Evolutionary conservation across 2,888 invertebrate genomes (phyloP).

Genomic region (Leptinotarsa tumamoca): DNA sequence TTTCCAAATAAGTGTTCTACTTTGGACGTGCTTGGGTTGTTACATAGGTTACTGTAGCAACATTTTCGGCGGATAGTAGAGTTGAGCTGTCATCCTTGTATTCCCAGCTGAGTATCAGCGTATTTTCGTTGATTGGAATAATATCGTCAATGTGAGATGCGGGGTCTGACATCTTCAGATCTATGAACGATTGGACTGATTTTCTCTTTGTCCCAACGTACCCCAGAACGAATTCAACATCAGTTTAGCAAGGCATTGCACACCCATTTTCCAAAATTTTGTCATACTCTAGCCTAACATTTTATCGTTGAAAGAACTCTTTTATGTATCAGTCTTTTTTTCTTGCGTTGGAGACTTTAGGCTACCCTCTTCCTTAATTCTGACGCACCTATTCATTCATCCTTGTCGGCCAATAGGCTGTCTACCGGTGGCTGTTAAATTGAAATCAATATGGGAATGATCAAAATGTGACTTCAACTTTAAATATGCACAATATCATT

Average conservation of each 20-base stretch:
- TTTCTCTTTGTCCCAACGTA: slow-evolving; percentile 38
- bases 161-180: background rate
- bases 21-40: slow-evolving; percentile 39
- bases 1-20: slow-evolving; percentile 51
- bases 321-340: slow-evolving; percentile 10
- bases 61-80: slow-evolving; percentile 49
- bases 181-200: slow-evolving; percentile 28
- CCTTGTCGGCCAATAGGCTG: no score
- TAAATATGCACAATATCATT: no score
- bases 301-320: background rate
- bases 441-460: no score
- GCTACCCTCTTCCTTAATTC: slow-evolving; percentile 34
- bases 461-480: no score
- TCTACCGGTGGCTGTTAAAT: no score
- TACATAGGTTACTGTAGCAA: slow-evolving; percentile 53
- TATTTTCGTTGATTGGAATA: slow-evolving; percentile 29
- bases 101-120: slow-evolving; percentile 46
- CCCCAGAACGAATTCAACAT: slow-evolving; percentile 38
- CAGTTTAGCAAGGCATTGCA: background rate
- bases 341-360: background rate
- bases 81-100: slow-evolving; percentile 42
- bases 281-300: background rate
- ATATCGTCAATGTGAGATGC: slow-evolving; percentile 3
- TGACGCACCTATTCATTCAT: no score
- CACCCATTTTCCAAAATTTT: slow-evolving; percentile 5